Conservation (phyloP, 2,888 invertebrate genomes). For the Trimorus sp. region DNA sequence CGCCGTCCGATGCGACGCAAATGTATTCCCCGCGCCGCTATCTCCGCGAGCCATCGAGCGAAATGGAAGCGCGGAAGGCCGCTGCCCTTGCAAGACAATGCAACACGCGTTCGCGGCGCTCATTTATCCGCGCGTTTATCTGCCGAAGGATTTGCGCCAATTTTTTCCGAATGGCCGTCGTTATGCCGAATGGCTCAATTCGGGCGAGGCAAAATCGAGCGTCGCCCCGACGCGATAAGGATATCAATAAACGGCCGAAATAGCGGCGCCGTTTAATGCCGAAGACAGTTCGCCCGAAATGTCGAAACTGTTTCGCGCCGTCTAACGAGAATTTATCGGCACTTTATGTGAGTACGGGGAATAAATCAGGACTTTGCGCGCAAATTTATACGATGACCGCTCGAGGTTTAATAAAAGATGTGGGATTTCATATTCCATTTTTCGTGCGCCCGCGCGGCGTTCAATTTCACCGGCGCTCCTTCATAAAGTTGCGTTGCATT, state of each 20-base stretch:
- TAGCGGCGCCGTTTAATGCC: conserved; percentile 2
- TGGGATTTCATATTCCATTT: conserved; percentile 38
- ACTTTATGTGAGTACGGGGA: conserved; percentile 36
- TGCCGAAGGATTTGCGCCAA: conserved; percentile 37
- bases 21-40: conserved; percentile 55
- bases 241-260: conserved; percentile 27
- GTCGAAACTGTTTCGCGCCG: conserved; percentile 35
- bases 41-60: conserved; percentile 42
- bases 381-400: conserved; percentile 47
- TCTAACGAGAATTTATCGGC: conserved; percentile 47
- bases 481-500: too few relatives aligned
- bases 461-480: conserved; percentile 16
- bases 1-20: conserved; percentile 41
- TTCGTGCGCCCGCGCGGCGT: conserved; percentile 19
- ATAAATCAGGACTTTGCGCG: conserved; percentile 45
- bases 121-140: conserved; percentile 51
- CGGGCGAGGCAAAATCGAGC: conserved; percentile 23
- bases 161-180: conserved; percentile 36
- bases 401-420: conserved; percentile 51
- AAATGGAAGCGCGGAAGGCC: conserved; percentile 40
- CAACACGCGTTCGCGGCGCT: conserved; percentile 18
- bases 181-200: conserved; percentile 56
- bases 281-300: conserved; percentile 34
- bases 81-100: conserved; percentile 52
- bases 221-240: conserved; percentile 36